Evolutionary conservation across 2,797 vertebrate genomes (phyloP).

Genomic region (Rhodeus uyekii): DNA sequence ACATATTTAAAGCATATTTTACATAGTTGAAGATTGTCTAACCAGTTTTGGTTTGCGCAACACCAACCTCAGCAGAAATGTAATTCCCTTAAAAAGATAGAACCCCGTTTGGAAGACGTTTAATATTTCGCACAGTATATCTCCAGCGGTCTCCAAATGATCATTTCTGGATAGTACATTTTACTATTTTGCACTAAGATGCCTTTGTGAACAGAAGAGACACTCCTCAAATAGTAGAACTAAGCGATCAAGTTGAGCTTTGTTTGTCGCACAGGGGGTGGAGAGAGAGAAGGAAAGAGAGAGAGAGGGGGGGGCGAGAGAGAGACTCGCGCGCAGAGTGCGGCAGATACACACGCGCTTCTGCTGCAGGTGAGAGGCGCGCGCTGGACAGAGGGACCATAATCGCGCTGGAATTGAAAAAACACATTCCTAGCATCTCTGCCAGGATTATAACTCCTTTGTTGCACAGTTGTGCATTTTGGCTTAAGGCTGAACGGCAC

Average conservation of each 20-base stretch:
- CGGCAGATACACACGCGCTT: slow-evolving; percentile 91
- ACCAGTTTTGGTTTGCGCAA: background rate
- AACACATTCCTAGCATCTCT: slow-evolving; percentile 51
- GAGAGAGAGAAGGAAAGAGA: slow-evolving; percentile 60
- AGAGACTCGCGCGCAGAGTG: slow-evolving; percentile 90
- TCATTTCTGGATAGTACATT: background rate
- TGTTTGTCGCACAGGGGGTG: slow-evolving; percentile 81
- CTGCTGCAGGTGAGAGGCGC: slow-evolving; percentile 88
- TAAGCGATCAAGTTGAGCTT: slow-evolving; percentile 82
- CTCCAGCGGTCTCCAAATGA: background rate
- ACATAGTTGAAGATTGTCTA: background rate
- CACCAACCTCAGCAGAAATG: slow-evolving; percentile 9
- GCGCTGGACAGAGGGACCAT: slow-evolving; percentile 69
- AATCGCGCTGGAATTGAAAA: slow-evolving; percentile 55
- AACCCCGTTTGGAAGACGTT: background rate
- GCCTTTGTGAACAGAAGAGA: background rate
- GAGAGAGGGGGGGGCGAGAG: slow-evolving; percentile 88
- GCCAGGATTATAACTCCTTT: slow-evolving; percentile 62
- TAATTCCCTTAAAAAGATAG: background rate
- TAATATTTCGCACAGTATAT: background rate
- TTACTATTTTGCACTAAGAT: background rate
- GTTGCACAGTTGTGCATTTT: slow-evolving; percentile 22
- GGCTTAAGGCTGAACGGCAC: background rate
- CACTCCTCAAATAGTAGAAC: slow-evolving; percentile 74
- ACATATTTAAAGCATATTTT: background rate